These are phyloP conservation scores for Nannobrachium achirus DNA, from an alignment of 2,113 vertebrate genomes.

Conservation along the genomic window DNA sequence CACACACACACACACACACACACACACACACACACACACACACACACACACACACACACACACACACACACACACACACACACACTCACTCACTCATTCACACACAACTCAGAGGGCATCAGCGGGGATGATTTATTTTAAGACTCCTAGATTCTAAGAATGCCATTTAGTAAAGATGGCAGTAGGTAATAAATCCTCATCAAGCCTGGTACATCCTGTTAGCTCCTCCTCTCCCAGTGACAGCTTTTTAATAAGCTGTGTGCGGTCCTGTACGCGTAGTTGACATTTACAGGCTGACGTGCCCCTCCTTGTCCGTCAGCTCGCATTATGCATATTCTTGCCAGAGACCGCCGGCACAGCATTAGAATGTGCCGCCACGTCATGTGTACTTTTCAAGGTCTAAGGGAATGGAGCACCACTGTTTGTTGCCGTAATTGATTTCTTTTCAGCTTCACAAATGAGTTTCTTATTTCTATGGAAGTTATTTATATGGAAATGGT, in stretches of 20 bases:
- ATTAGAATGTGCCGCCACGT: slow-evolving; percentile 59
- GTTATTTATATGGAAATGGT: slow-evolving; percentile 79
- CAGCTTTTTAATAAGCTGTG: slow-evolving; percentile 80
- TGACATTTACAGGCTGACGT: slow-evolving; percentile 76
- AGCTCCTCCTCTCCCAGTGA: slow-evolving; percentile 71
- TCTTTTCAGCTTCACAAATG: slow-evolving; percentile 70
- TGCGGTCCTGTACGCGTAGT: slow-evolving; percentile 77
- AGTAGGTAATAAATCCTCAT: slow-evolving; percentile 83
- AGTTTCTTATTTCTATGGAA: slow-evolving; percentile 74
- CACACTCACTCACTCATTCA: background rate
- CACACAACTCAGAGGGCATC: slow-evolving; percentile 20
- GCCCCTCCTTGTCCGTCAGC: slow-evolving; percentile 70
- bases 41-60: slow-evolving; percentile 21
- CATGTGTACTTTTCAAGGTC: slow-evolving; percentile 62
- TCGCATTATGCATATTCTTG: slow-evolving; percentile 66
- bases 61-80: background rate
- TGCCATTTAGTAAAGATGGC: slow-evolving; percentile 80
- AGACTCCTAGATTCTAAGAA: slow-evolving; percentile 69
- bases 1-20: background rate
- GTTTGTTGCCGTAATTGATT: slow-evolving; percentile 73
- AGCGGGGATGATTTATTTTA: slow-evolving; percentile 74
- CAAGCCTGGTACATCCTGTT: slow-evolving; percentile 78
- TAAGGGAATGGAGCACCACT: slow-evolving; percentile 36
- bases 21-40: background rate
- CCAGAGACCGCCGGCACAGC: slow-evolving; percentile 45